Evolutionary conservation across 2,113 vertebrate genomes (phyloP).

Genomic region (Cacatua alba): DNA sequence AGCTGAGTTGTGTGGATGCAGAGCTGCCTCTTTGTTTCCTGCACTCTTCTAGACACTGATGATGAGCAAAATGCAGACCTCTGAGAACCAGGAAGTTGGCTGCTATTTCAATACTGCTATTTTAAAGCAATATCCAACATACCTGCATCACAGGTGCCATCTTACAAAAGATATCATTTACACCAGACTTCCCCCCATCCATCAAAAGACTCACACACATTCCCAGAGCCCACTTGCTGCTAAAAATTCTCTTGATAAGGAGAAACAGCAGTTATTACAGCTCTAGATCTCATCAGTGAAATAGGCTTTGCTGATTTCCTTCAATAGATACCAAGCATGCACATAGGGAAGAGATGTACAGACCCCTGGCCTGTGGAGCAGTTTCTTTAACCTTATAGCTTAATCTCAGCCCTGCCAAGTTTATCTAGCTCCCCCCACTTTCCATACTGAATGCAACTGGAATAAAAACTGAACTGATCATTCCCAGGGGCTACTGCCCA

Average conservation of each 20-base stretch:
- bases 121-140: not conserved
- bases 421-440: not conserved
- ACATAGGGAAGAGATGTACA: not conserved
- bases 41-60: not conserved
- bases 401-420: not conserved
- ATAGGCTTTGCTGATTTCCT: not conserved
- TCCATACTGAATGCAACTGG: not conserved
- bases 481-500: not conserved
- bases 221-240: not conserved
- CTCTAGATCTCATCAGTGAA: not conserved
- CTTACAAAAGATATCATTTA: not conserved
- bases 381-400: not conserved
- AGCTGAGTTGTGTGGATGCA: not conserved
- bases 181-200: not conserved
- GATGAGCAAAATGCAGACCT: not conserved
- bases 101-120: not conserved
- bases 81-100: fast-evolving
- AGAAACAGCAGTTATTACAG: not conserved
- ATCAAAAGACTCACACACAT: not conserved
- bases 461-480: not conserved
- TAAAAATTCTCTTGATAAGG: not conserved
- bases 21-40: not conserved
- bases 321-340: not conserved
- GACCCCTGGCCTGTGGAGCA: not conserved
- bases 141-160: not conserved